A percentile compares a stretch with the other conserved stretches of the same genome.
Evolutionary conservation across 2,797 vertebrate species (phyloP).

Genomic region (Enteromius fasciolatus): DNA sequence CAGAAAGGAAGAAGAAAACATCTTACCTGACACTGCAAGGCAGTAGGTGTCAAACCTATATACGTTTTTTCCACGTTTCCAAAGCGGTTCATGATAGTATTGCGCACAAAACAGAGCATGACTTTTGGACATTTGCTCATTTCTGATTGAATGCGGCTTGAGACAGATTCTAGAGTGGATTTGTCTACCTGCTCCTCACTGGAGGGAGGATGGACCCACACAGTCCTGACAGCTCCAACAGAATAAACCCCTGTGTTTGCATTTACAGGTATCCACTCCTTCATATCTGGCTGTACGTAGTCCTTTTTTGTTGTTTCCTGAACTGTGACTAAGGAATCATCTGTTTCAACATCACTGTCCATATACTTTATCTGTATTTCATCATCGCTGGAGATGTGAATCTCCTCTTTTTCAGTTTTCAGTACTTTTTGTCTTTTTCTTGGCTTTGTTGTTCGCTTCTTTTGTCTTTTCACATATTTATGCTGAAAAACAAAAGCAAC

Average conservation of each 20-base stretch:
- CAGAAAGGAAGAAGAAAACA: not conserved
- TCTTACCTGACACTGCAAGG: conserved; percentile 53
- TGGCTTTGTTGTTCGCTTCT: not conserved
- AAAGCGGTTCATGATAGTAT: conserved; percentile 62
- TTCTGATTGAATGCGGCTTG: not conserved
- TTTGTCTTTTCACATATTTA: conserved; percentile 11
- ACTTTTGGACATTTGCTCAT: not conserved
- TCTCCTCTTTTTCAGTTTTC: not conserved
- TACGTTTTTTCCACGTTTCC: conserved; percentile 57
- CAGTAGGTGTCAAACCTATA: conserved; percentile 48
- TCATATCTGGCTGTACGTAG: conserved; percentile 69
- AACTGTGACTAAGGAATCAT: not conserved
- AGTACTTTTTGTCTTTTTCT: not conserved
- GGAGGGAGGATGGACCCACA: conserved; percentile 49
- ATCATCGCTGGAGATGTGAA: conserved; percentile 32
- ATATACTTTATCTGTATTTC: conserved; percentile 52
- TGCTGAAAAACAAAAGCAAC: not conserved
- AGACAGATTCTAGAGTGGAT: not conserved
- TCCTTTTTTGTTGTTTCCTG: conserved; percentile 20
- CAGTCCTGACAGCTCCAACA: conserved; percentile 39
- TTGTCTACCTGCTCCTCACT: conserved; percentile 10
- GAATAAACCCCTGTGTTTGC: not conserved
- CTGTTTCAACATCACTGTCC: conserved; percentile 54
- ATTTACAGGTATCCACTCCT: conserved; percentile 80
- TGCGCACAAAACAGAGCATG: conserved; percentile 16